Evolutionary conservation across 2,113 vertebrate species (phyloP).

Genomic region (Orcinus orca): DNA sequence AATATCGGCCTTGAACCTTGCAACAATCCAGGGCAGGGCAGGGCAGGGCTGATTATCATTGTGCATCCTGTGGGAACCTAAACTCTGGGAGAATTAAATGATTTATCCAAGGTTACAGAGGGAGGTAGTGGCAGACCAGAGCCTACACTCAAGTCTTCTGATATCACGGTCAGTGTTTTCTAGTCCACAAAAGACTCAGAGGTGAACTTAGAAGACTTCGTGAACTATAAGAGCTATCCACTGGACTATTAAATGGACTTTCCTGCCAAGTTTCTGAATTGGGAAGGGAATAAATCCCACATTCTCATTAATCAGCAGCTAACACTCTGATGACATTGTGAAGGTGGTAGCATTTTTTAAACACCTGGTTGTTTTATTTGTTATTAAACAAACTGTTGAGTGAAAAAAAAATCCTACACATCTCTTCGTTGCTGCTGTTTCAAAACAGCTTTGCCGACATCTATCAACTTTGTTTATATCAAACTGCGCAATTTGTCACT

Average conservation of each 20-base stretch:
- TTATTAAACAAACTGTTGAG: conserved; percentile 68
- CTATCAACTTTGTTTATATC: conserved; percentile 70
- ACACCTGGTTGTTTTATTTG: conserved; percentile 71
- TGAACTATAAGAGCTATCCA: background rate
- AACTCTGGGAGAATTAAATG: background rate
- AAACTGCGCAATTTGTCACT: conserved; percentile 59
- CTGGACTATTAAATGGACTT: background rate
- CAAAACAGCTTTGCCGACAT: conserved; percentile 64
- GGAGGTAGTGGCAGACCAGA: background rate
- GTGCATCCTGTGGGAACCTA: background rate
- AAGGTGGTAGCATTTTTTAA: conserved; percentile 36
- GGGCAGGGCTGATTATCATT: background rate
- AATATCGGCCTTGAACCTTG: background rate
- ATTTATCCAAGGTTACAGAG: background rate
- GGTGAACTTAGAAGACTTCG: background rate
- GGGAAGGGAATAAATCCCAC: background rate
- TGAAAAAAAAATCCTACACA: background rate
- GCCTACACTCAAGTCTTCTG: background rate
- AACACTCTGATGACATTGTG: background rate
- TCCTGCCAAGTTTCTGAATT: background rate
- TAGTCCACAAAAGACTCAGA: background rate
- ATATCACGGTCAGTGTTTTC: background rate
- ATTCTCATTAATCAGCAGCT: background rate
- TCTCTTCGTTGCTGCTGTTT: conserved; percentile 43
- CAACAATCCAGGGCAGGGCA: background rate